A percentile compares a stretch with the other conserved stretches of the same genome.
Evolutionary conservation across 2,888 invertebrate species (phyloP).

Genomic region (Drosophila kambysellisi): DNA sequence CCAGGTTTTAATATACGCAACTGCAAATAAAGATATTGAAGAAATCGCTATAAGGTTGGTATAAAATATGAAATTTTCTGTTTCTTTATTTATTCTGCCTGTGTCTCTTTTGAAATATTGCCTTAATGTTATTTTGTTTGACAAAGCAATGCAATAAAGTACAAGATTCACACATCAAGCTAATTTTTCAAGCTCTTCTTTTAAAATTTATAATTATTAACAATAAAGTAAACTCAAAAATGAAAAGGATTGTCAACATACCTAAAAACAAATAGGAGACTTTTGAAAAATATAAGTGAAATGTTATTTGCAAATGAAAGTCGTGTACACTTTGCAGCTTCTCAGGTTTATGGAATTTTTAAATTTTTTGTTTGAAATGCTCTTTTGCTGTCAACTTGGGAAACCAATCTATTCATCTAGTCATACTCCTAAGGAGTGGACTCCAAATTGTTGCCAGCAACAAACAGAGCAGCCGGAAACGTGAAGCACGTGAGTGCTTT

Average conservation of each 20-base stretch:
- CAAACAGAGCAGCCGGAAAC: slow-evolving; percentile 8
- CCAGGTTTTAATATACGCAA: neutral
- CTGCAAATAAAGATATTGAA: neutral
- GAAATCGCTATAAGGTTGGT: neutral
- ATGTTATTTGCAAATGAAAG: slow-evolving; percentile 67
- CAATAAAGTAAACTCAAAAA: neutral
- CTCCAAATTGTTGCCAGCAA: slow-evolving; percentile 25
- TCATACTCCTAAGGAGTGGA: slow-evolving; percentile 10
- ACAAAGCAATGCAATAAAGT: neutral
- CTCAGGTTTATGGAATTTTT: slow-evolving; percentile 21
- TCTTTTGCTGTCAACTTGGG: slow-evolving; percentile 26
- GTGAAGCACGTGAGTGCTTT: slow-evolving; percentile 18
- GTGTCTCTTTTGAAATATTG: neutral
- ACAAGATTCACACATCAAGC: neutral
- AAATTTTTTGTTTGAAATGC: slow-evolving; percentile 20
- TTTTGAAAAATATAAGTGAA: slow-evolving; percentile 8
- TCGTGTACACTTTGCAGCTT: slow-evolving; percentile 30
- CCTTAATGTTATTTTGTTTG: neutral
- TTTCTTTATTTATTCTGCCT: neutral
- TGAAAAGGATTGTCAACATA: neutral
- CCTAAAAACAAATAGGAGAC: neutral
- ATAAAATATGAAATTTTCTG: neutral
- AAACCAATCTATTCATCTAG: slow-evolving; percentile 55
- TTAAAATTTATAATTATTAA: neutral
- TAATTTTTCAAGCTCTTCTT: neutral